Evolutionary conservation across 2,888 invertebrate genomes (phyloP), one percentile per base, ranked within the genome.

Genomic region (Tanytarsus gracilentus): DNA sequence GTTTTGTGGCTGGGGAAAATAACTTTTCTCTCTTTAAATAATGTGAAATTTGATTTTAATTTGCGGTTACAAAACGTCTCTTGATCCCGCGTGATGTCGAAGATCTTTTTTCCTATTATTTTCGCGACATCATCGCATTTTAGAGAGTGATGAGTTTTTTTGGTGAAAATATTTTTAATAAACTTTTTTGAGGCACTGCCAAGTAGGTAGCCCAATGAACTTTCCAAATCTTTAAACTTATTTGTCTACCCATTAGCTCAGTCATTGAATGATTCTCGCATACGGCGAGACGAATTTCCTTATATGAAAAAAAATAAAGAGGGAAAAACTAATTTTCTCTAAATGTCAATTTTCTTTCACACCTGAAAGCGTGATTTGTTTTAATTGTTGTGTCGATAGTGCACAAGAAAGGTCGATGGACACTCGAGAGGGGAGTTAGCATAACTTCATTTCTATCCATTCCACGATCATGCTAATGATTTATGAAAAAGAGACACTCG

Each of bases 161-260:
- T n/a, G n/a, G n/a, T n/a, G 14, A 40, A 11, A 25, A 27, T n/a
- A 49, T 27, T 16, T 49, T 6, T 26, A n/a, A n/a, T n/a, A n/a
- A n/a, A 26, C 26, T 5, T 11, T 26, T 49, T 27, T 49, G 49
- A 9, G 5, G 16, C 14, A 26, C 14, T 27, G 49, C 49, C 49
- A 49, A 49, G 49, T 49, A n/a, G n/a, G n/a, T n/a, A n/a, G 49
- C 49, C n/a, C 49, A 25, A 27, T 49, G 49, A 49, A 23, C 49
- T 49, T 49, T 49, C n/a, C 9, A 23, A 23, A 6, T 7, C 27
- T 49, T 18, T 11, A 40, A 44, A 18, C 11, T 6, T 18, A 6
- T 44, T 16, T 44, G 44, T 14, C 9, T 30, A n/a, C 30, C 6
- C 9, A 11, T 8, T 9, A 30, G 6, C 9, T 30, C 30, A 30